Conservation (phyloP, 2,888 invertebrate species). For the Tillus elongatus region DNA sequence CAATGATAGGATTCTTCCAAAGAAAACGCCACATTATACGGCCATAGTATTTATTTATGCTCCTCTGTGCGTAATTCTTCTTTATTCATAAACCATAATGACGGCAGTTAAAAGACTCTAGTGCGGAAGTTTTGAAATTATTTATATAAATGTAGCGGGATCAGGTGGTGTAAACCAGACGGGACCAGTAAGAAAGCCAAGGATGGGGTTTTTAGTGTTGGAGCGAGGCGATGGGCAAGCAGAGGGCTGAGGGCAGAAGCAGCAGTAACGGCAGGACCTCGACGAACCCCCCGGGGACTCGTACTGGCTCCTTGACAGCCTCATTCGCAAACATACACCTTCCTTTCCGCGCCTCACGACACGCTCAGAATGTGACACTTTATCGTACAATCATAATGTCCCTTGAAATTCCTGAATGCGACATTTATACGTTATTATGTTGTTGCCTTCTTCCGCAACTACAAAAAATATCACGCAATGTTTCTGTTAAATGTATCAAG, state of each 20-base stretch:
- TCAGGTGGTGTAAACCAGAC: slow-evolving; percentile 31
- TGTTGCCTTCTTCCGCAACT: too few species aligned
- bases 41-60: too few species aligned
- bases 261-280: slow-evolving; percentile 29
- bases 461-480: too few species aligned
- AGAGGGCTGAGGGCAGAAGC: too few species aligned
- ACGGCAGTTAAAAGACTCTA: slow-evolving; percentile 17
- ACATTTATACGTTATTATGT: too few species aligned
- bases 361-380: slow-evolving; percentile 32
- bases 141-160: slow-evolving; percentile 33
- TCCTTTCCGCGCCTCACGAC: slow-evolving; percentile 33
- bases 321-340: slow-evolving; percentile 38
- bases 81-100: slow-evolving; percentile 18
- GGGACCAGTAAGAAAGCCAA: slow-evolving; percentile 28
- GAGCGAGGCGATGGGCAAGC: too few species aligned
- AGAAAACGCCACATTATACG: too few species aligned
- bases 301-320: slow-evolving; percentile 38
- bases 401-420: too few species aligned
- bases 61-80: too few species aligned
- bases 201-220: slow-evolving; percentile 31
- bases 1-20: too few species aligned
- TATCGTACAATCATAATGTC: too few species aligned
- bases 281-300: slow-evolving; percentile 32
- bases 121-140: slow-evolving; percentile 30
- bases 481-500: too few species aligned